phyloP scores from a whole-genome alignment of 1,140 invertebrate genomes.

The Calliphora vicina region DNA sequence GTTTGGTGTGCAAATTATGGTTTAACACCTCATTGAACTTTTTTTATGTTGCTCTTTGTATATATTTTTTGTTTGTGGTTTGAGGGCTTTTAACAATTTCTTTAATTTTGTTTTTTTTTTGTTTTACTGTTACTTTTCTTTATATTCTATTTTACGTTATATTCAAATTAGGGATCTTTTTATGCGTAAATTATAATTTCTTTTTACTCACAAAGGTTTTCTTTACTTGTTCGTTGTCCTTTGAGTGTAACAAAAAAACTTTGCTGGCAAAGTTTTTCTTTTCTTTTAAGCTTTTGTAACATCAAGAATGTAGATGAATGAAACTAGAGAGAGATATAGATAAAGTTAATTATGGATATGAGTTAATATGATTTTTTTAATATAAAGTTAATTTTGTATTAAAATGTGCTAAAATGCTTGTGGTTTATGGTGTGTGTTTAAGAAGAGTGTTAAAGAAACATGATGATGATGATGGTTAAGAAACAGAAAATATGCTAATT shows the following conservation, averaged over 20 bases:
- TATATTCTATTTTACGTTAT: background rate
- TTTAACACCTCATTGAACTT: slow-evolving; percentile 63
- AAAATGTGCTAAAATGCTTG: slow-evolving; percentile 13
- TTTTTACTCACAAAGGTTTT: background rate
- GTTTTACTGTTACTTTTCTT: slow-evolving; percentile 23
- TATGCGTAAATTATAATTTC: slow-evolving; percentile 31
- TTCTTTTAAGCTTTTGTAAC: background rate
- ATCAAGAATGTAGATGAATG: background rate
- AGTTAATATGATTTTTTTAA: slow-evolving; percentile 7
- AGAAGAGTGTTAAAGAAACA: too few relatives aligned
- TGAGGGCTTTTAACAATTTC: background rate
- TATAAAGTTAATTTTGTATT: slow-evolving; percentile 16
- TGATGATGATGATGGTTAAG: background rate
- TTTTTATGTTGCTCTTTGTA: background rate
- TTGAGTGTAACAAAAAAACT: background rate
- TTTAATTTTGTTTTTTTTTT: slow-evolving; percentile 4
- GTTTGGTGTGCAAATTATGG: slow-evolving; percentile 61
- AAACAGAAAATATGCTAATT: slow-evolving; percentile 19
- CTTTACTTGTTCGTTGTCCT: background rate
- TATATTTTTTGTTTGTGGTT: background rate
- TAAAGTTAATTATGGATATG: slow-evolving; percentile 30
- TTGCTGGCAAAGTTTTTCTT: background rate
- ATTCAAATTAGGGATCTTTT: slow-evolving; percentile 28
- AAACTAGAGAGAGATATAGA: background rate
- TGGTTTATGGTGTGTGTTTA: background rate